A percentile compares a stretch with the other conserved stretches of the same genome.
These are phyloP conservation scores for Apodemia mormo DNA, from an alignment of 2,888 invertebrate genomes.

Conservation along the genomic window DNA sequence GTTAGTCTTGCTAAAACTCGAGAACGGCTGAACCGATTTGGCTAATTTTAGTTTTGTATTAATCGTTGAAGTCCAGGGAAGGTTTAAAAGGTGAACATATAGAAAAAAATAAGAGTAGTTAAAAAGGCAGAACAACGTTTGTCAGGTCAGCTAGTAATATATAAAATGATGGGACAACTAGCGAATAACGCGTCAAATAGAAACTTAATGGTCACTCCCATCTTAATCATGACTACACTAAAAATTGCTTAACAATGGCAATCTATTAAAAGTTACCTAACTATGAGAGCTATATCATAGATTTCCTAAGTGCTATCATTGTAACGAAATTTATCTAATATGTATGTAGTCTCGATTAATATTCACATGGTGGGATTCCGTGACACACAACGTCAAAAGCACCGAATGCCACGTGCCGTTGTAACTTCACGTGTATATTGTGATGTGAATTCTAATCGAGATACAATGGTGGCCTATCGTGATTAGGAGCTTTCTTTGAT, in stretches of 20 bases:
- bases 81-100: no score
- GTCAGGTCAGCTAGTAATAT: no score
- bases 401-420: constrained; percentile 37
- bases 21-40: no score
- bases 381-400: constrained; percentile 34
- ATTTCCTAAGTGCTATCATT: constrained; percentile 1
- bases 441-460: constrained; percentile 31
- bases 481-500: constrained; percentile 16
- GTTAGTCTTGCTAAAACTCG: no score
- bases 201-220: no score
- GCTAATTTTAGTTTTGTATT: no score
- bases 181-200: no score
- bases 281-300: background rate
- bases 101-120: no score
- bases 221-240: background rate
- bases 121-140: no score
- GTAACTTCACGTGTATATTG: constrained; percentile 9
- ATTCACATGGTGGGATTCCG: constrained; percentile 30
- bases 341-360: constrained; percentile 25
- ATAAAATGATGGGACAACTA: no score
- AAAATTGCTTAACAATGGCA: background rate
- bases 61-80: no score
- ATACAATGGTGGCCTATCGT: constrained; percentile 29
- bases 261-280: background rate
- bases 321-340: constrained; percentile 11